phyloP scores from a whole-genome alignment of 2,797 vertebrate genomes.

The Distichodus sexfasciatus region DNA sequence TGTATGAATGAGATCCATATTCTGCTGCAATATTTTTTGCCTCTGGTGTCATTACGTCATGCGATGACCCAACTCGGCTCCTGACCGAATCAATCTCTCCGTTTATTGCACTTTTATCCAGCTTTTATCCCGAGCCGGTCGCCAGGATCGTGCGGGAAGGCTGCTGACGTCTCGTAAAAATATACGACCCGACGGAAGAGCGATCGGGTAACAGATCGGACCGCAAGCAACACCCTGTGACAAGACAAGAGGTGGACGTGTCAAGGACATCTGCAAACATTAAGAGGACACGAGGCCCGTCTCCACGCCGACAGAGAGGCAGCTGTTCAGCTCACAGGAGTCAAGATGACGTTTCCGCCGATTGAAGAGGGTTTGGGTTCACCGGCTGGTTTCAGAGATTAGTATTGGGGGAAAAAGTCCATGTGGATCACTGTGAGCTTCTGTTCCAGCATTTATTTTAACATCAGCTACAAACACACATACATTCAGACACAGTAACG shows the following conservation, averaged over 20 bases:
- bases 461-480: slow-evolving; percentile 14
- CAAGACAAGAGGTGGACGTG: slow-evolving; percentile 11
- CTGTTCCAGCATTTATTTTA: slow-evolving; percentile 18
- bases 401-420: neutral
- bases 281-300: slow-evolving; percentile 12
- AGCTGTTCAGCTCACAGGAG: slow-evolving; percentile 27
- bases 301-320: slow-evolving; percentile 36
- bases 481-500: neutral
- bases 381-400: neutral
- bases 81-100: neutral
- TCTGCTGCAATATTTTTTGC: neutral
- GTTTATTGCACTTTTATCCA: neutral
- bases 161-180: too few species aligned
- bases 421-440: slow-evolving; percentile 20
- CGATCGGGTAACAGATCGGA: too few species aligned
- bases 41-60: slow-evolving; percentile 26
- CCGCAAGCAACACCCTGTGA: too few species aligned
- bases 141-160: neutral
- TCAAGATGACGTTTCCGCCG: slow-evolving; percentile 2
- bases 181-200: too few species aligned
- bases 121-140: neutral
- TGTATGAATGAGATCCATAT: slow-evolving; percentile 28
- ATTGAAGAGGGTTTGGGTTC: slow-evolving; percentile 10
- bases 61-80: slow-evolving; percentile 1
- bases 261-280: slow-evolving; percentile 7